Percentiles rank a stretch among this genome's conserved stretches.
These are phyloP conservation scores for Toxotes jaculatrix DNA, from an alignment of 2,113 vertebrate species.

Conservation along the genomic window DNA sequence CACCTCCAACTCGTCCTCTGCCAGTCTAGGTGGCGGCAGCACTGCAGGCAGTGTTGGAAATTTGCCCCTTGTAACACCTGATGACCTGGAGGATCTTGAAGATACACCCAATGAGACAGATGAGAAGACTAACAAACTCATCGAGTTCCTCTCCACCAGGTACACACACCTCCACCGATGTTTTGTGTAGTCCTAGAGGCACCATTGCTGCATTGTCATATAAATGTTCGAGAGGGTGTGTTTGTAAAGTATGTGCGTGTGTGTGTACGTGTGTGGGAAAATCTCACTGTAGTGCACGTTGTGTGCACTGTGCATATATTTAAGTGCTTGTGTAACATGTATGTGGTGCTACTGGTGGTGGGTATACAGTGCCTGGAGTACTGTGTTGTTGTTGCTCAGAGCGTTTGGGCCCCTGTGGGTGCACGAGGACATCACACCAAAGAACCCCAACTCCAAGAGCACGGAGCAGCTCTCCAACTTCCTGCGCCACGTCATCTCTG, in stretches of 20 bases:
- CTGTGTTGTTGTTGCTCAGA: constrained; percentile 88
- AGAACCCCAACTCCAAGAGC: constrained; percentile 97
- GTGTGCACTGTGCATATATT: constrained; percentile 3
- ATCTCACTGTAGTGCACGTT: background rate
- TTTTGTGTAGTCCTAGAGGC: background rate
- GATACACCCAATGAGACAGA: constrained; percentile 88
- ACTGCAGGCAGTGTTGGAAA: constrained; percentile 92
- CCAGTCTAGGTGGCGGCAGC: constrained; percentile 89
- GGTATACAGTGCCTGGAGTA: constrained; percentile 85
- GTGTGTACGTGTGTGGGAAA: background rate
- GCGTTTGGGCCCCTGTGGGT: constrained; percentile 97
- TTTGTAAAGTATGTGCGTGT: background rate
- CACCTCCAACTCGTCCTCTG: constrained; percentile 96
- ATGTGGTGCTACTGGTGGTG: constrained; percentile 83
- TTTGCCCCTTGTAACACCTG: constrained; percentile 93
- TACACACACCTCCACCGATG: constrained; percentile 58
- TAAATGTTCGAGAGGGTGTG: background rate
- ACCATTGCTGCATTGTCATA: too few relatives aligned
- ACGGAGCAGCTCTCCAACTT: constrained; percentile 96
- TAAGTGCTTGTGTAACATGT: constrained; percentile 66
- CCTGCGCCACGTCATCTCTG: constrained; percentile 94
- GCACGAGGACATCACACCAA: constrained; percentile 98
- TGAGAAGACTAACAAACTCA: constrained; percentile 97
- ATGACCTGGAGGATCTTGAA: constrained; percentile 93
- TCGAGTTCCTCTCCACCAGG: constrained; percentile 98